These are phyloP conservation scores for Elysia chlorotica DNA, from an alignment of 1,140 invertebrate genomes.

Conservation along the genomic window DNA sequence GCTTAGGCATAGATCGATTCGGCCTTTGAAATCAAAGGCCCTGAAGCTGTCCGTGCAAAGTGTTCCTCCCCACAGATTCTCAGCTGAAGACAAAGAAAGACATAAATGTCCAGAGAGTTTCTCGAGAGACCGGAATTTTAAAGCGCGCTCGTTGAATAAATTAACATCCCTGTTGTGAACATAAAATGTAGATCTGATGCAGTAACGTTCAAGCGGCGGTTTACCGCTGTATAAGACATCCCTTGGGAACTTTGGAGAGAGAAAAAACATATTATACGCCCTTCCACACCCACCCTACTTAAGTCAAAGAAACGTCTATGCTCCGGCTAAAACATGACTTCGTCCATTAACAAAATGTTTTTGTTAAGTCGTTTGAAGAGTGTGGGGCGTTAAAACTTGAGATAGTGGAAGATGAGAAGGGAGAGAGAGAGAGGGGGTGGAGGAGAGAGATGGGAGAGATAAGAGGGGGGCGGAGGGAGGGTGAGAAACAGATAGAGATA, in stretches of 20 bases:
- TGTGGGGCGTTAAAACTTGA: background rate
- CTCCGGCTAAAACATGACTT: no score
- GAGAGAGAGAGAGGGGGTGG: background rate
- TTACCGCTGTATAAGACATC: background rate
- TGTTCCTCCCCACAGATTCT: no score
- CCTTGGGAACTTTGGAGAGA: background rate
- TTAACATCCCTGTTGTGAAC: no score
- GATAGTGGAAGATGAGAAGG: background rate
- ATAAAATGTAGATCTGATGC: background rate
- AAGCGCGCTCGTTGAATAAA: no score
- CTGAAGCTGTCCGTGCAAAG: no score
- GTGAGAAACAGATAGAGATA: background rate
- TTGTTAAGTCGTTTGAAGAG: no score
- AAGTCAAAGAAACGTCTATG: background rate
- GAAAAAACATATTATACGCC: background rate
- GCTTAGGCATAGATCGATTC: no score
- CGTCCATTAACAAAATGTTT: no score
- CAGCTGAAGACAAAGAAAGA: no score
- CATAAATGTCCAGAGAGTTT: no score
- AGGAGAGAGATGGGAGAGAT: background rate
- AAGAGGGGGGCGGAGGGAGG: background rate
- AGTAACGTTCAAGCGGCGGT: background rate
- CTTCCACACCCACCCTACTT: background rate
- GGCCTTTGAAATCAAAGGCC: no score
- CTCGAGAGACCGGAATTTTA: no score